phyloP scores from a whole-genome alignment of 2,113 vertebrate genomes.

The Hiodon tergisus region DNA sequence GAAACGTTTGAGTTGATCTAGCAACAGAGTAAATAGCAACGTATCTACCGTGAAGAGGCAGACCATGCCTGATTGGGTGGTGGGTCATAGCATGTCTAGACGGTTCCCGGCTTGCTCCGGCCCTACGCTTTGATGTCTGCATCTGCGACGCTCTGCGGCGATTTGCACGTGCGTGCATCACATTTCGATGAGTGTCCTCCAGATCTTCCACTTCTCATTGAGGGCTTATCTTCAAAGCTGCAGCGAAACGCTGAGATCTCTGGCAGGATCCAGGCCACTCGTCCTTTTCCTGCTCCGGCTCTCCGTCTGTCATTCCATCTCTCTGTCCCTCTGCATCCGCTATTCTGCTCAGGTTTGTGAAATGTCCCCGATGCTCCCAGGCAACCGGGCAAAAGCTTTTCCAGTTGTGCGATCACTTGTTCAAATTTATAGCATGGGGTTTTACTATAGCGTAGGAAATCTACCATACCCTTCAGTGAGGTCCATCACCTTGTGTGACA shows the following conservation, averaged over 20 bases:
- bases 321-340: background rate
- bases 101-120: slow-evolving; percentile 43
- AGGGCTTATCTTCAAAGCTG: slow-evolving; percentile 18
- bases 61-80: too few relatives aligned
- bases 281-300: background rate
- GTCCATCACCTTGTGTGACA: too few relatives aligned
- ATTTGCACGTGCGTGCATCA: slow-evolving; percentile 42
- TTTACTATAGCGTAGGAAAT: too few relatives aligned
- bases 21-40: background rate
- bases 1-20: background rate
- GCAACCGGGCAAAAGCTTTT: too few relatives aligned
- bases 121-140: slow-evolving; percentile 47
- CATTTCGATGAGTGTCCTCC: background rate
- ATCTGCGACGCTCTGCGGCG: slow-evolving; percentile 36
- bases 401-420: too few relatives aligned
- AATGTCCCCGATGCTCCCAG: too few relatives aligned
- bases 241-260: background rate
- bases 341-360: too few relatives aligned
- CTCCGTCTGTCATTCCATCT: background rate
- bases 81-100: slow-evolving; percentile 48
- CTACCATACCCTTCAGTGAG: too few relatives aligned
- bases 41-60: background rate
- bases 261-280: background rate
- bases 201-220: slow-evolving; percentile 8
- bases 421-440: too few relatives aligned